Conservation (phyloP, 2,797 vertebrate species). For the Pipistrellus nathusii region DNA sequence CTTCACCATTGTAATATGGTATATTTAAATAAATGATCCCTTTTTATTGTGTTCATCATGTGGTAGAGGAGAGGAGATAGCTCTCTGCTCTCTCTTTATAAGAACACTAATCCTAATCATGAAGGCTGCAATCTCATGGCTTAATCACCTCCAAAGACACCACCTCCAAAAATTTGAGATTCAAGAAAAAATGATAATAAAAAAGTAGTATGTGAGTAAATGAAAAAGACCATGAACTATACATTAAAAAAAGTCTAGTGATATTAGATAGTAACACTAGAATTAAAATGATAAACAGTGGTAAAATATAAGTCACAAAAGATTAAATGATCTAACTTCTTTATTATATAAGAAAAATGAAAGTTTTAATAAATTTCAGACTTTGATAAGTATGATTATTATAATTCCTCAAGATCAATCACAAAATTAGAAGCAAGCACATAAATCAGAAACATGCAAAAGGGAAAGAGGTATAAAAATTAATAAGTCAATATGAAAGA, state of each 20-base stretch:
- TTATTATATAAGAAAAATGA: background rate
- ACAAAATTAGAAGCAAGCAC: background rate
- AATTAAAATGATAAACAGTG: background rate
- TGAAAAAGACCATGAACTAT: background rate
- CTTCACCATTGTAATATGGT: background rate
- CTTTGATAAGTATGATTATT: background rate
- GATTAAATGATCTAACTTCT: background rate
- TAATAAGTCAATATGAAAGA: conserved; percentile 4
- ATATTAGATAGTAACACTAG: background rate
- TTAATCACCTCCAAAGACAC: background rate
- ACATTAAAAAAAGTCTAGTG: background rate
- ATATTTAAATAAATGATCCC: background rate
- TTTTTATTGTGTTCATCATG: background rate
- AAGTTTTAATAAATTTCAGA: background rate
- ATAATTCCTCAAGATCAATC: background rate
- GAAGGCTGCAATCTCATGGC: background rate
- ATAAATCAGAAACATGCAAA: background rate
- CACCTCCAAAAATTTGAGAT: background rate
- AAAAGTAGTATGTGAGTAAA: background rate
- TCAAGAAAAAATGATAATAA: background rate
- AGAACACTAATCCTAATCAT: background rate
- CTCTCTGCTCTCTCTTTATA: background rate
- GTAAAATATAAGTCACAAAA: background rate
- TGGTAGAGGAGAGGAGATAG: background rate
- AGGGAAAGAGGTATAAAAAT: background rate